Base-by-base conservation (phyloP, 1,140 invertebrate genomes). In the Drosophila littoralis region DNA sequence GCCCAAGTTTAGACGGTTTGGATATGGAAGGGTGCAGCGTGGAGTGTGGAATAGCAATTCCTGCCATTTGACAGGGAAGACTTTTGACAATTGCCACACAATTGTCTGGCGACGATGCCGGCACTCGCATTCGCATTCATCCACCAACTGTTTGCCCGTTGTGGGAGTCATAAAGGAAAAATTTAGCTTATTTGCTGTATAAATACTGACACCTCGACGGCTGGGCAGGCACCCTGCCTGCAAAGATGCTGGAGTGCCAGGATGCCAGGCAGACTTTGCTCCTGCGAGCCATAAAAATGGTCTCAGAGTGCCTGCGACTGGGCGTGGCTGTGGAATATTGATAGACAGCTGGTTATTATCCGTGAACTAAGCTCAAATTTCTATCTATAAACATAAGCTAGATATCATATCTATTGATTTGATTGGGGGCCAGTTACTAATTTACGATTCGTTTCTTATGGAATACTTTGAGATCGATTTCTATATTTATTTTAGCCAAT, bases 71-170 rank as follows among this genome's bases (percentile, higher is more conserved):
- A 59, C 77, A 70, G 82, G 50, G 70, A 74, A 68, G 82, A 88
- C 83, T 83, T 88, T 89, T 88, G 84, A 88, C 84, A 88, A 88
- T 88, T 88, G 83, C 83, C 83, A 71, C 79, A 86, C 83, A 88
- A 88, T 88, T 88, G 83, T 88, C 84, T 81, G 57, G 64, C 61
- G 40, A 68, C 51, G 82, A 45, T 73, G 64, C 60, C 51, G 52
- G 55, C 61, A 81, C 54, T 45, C 59, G 17, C 54, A 52, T 52
- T 50, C 46, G 7, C 57, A 59, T 76, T 77, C 66, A 73, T 46
- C 66, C 77, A 57, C 42, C 60, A 42, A 64, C 73, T 45, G 66
- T 67, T 67, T 73, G 36, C 55, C 69, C 63, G 69, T 69, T 77
- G 69, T 58, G 83, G 83, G 79, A 89, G 76, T 83, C 83, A 88